phyloP scores from a whole-genome alignment of 2,113 vertebrate genomes.

The Montifringilla adamsi region DNA sequence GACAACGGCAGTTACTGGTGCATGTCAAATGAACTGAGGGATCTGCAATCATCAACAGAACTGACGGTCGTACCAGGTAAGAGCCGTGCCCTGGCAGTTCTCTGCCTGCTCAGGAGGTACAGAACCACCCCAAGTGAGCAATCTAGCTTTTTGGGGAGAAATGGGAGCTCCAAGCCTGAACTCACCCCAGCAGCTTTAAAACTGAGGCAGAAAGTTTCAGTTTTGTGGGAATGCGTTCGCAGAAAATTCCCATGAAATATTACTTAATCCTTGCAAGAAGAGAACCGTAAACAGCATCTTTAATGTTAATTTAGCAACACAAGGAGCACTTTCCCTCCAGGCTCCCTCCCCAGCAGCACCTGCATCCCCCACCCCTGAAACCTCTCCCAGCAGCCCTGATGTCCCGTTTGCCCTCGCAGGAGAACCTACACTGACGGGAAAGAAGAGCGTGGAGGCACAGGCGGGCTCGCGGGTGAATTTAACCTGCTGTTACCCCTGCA shows the following conservation, averaged over 20 bases:
- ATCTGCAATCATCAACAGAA: conserved; percentile 26
- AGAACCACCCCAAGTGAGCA: background rate
- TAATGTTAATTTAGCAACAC: fast-evolving
- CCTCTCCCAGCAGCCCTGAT: background rate
- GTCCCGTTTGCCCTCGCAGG: conserved; percentile 23
- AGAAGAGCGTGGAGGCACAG: background rate
- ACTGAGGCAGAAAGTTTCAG: background rate
- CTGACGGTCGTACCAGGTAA: conserved; percentile 68
- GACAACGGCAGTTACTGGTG: conserved; percentile 77
- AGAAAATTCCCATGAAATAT: background rate
- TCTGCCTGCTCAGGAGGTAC: background rate
- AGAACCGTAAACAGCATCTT: background rate
- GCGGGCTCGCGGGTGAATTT: conserved; percentile 1
- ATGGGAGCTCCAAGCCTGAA: fast-evolving
- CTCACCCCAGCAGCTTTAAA: background rate
- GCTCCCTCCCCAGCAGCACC: background rate
- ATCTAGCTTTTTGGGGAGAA: background rate
- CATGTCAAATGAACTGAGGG: background rate
- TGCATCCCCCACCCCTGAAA: background rate
- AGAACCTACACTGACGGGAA: background rate
- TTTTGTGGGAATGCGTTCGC: fast-evolving
- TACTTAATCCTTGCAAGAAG: background rate
- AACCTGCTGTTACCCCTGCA: conserved; percentile 64
- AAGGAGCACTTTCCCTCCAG: background rate
- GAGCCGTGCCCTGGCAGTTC: fast-evolving